Percentiles rank a stretch among this genome's conserved stretches.
Conservation (phyloP, 2,888 invertebrate genomes). For the Cheilosia soror region DNA sequence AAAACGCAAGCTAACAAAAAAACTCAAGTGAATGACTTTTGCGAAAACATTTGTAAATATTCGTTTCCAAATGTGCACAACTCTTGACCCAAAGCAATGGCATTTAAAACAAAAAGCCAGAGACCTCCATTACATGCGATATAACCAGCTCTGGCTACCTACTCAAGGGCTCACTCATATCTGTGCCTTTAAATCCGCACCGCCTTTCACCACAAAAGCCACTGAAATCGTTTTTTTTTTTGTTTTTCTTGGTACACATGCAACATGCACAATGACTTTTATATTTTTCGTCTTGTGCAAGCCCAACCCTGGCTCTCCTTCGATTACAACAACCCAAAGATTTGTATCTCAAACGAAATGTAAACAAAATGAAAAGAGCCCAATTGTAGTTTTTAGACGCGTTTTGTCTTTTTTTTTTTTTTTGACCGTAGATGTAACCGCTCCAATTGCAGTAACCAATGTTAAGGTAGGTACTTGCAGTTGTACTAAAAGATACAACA, state of each 20-base stretch:
- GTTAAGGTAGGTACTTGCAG: not conserved
- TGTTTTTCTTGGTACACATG: not conserved
- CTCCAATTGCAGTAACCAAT: constrained; percentile 4
- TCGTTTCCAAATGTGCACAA: not conserved
- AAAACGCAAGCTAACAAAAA: no score
- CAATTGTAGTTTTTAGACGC: no score
- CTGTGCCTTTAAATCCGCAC: not conserved
- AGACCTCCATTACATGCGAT: constrained; percentile 1
- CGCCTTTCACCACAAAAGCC: constrained; percentile 6
- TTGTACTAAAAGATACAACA: constrained; percentile 1
- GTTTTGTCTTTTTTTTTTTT: no score
- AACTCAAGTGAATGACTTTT: no score
- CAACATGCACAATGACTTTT: not conserved
- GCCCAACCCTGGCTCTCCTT: not conserved
- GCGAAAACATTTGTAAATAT: not conserved
- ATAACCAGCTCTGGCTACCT: not conserved
- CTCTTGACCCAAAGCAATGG: constrained; percentile 1
- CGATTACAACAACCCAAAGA: not conserved
- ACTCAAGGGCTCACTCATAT: constrained; percentile 16
- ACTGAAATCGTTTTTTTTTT: not conserved
- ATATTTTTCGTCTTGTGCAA: not conserved
- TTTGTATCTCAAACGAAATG: not conserved
- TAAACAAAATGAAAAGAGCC: not conserved
- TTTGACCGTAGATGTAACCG: not conserved
- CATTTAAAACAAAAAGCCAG: not conserved